These are phyloP conservation scores for Charaxes varanes DNA, from an alignment of 1,140 invertebrate species.

Conservation along the genomic window DNA sequence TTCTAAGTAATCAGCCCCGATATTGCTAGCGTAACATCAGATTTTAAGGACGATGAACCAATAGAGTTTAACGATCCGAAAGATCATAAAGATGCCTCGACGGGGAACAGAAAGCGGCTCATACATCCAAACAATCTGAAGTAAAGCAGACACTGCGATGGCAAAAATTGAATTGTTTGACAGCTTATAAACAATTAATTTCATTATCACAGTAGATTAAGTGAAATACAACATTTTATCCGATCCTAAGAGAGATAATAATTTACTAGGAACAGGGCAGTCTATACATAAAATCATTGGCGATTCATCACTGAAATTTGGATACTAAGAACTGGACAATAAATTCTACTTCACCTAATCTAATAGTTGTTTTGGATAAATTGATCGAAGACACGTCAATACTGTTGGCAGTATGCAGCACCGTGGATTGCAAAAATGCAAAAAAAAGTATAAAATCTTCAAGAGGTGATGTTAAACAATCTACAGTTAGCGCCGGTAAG, in stretches of 20 bases:
- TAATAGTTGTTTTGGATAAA: slow-evolving; percentile 34
- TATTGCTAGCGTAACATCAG: slow-evolving; percentile 35
- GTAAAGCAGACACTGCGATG: slow-evolving; percentile 29
- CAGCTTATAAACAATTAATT: slow-evolving; percentile 42
- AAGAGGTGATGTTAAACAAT: slow-evolving; percentile 27
- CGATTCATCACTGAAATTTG: slow-evolving; percentile 69
- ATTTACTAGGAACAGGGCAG: slow-evolving; percentile 68
- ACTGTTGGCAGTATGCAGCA: slow-evolving; percentile 22
- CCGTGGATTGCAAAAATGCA: slow-evolving; percentile 44
- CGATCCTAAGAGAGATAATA: slow-evolving; percentile 49
- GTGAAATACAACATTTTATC: slow-evolving; percentile 43
- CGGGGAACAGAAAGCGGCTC: background rate
- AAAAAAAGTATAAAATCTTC: slow-evolving; percentile 29
- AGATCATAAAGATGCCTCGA: background rate
- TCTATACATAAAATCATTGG: slow-evolving; percentile 69
- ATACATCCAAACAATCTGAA: slow-evolving; percentile 43
- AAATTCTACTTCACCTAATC: slow-evolving; percentile 62
- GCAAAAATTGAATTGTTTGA: slow-evolving; percentile 23
- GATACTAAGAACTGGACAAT: slow-evolving; percentile 45
- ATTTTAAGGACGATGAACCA: slow-evolving; percentile 12
- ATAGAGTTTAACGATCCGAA: background rate
- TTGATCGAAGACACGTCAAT: slow-evolving; percentile 61
- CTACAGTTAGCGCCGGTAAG: slow-evolving; percentile 38
- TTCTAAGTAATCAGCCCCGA: slow-evolving; percentile 34
- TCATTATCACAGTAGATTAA: slow-evolving; percentile 60